A percentile compares a stretch with the other conserved stretches of the same genome.
Conservation (phyloP, 2,797 vertebrate genomes). For the Bradypus variegatus region DNA sequence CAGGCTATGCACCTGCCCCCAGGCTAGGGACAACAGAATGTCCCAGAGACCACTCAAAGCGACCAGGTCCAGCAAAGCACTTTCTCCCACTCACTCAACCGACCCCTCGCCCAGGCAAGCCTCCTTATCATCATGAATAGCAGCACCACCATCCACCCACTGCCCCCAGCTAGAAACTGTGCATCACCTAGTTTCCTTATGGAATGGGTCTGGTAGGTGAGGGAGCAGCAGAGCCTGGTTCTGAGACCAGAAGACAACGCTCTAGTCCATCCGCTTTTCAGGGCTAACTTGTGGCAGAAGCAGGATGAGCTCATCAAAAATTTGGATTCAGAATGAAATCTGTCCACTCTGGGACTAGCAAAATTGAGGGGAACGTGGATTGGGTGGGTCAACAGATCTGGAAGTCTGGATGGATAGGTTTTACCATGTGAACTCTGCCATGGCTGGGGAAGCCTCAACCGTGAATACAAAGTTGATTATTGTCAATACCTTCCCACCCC, state of each 20-base stretch:
- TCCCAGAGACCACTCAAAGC: not conserved
- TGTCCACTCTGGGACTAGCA: not conserved
- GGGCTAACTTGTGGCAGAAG: not conserved
- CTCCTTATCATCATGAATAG: not conserved
- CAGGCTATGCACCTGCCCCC: not conserved
- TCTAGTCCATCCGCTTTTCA: not conserved
- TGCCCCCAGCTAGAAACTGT: not conserved
- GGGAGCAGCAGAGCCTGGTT: not conserved
- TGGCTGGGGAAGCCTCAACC: not conserved
- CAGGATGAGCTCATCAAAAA: not conserved
- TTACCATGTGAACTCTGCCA: not conserved
- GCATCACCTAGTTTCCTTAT: not conserved
- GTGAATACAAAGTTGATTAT: not conserved
- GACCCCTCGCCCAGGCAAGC: not conserved
- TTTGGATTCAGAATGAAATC: not conserved
- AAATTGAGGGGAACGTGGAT: not conserved
- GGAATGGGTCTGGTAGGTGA: not conserved
- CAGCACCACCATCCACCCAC: not conserved
- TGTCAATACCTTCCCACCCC: not conserved
- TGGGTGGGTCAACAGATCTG: not conserved
- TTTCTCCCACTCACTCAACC: not conserved
- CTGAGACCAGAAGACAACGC: not conserved
- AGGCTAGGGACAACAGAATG: not conserved
- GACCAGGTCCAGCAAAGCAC: not conserved
- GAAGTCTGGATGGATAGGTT: not conserved